phyloP scores from a whole-genome alignment of 2,113 vertebrate species.

The Pelecanoides urinatrix region DNA sequence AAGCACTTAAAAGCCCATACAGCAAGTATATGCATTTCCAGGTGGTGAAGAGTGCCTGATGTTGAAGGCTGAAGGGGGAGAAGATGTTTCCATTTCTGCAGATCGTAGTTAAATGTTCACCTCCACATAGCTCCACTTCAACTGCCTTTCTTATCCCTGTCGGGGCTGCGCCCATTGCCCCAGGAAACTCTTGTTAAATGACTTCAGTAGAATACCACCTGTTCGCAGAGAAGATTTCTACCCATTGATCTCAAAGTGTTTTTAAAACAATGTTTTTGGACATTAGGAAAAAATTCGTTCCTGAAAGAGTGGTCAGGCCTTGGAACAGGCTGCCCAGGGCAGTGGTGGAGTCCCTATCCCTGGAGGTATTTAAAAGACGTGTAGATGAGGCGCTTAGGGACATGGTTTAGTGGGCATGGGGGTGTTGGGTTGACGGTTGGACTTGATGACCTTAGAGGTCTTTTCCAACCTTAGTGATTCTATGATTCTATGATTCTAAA shows the following conservation, averaged over 20 bases:
- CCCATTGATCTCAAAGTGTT: background rate
- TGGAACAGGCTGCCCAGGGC: too few species aligned
- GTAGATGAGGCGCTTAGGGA: too few species aligned
- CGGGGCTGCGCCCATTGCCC: background rate
- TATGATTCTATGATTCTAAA: too few species aligned
- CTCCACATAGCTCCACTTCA: background rate
- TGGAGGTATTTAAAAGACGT: too few species aligned
- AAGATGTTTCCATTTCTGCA: background rate
- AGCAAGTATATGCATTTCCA: background rate
- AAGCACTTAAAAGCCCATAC: background rate
- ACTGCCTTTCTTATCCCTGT: background rate
- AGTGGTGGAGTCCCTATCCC: too few species aligned
- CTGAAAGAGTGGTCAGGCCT: too few species aligned
- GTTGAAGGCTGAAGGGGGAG: background rate
- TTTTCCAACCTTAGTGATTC: too few species aligned
- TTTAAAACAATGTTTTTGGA: too few species aligned
- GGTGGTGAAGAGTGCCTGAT: background rate
- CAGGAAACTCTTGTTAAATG: background rate
- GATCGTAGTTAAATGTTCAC: background rate
- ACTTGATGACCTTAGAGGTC: too few species aligned
- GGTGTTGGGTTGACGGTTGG: too few species aligned
- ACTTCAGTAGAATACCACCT: background rate
- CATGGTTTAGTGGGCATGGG: too few species aligned
- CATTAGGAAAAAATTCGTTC: too few species aligned
- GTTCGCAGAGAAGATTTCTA: background rate